phyloP scores from a whole-genome alignment of 2,888 invertebrate genomes.

The Xestobium rufovillosum region DNA sequence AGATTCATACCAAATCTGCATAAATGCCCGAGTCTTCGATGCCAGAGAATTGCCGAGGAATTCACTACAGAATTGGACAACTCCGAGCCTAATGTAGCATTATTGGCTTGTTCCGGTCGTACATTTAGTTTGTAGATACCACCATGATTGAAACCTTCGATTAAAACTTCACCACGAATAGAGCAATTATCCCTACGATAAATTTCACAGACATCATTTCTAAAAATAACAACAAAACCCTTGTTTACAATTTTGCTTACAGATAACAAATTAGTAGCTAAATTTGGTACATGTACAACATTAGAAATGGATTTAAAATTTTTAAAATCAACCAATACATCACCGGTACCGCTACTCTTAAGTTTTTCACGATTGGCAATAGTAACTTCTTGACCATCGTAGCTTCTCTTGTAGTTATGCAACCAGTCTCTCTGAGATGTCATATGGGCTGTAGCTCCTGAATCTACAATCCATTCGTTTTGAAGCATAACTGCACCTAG shows the following conservation, averaged over 20 bases:
- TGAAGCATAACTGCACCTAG: too few species aligned
- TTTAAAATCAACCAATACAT: conserved; percentile 6
- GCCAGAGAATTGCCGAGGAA: too few species aligned
- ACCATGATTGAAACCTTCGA: too few species aligned
- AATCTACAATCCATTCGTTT: conserved; percentile 7
- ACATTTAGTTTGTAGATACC: too few species aligned
- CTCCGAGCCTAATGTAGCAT: too few species aligned
- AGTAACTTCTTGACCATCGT: conserved; percentile 4
- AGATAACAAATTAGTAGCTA: conserved; percentile 9
- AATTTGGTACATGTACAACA: conserved; percentile 8
- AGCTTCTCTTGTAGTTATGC: conserved; percentile 1
- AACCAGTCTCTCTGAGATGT: conserved; percentile 7
- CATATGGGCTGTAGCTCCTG: conserved; percentile 9
- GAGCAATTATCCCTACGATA: too few species aligned
- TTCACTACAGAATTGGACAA: too few species aligned
- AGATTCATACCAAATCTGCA: too few species aligned
- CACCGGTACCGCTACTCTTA: conserved; percentile 6
- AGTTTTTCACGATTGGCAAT: conserved; percentile 9
- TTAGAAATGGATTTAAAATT: conserved; percentile 4
- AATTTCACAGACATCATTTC: too few species aligned
- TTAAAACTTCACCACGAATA: too few species aligned
- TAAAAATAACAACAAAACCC: conserved; percentile 9
- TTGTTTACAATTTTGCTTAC: conserved; percentile 13
- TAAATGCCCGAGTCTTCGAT: too few species aligned
- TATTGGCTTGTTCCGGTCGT: too few species aligned